Evolutionary conservation across 2,113 vertebrate genomes (phyloP).

Genomic region (Sceloporus tristichus): DNA sequence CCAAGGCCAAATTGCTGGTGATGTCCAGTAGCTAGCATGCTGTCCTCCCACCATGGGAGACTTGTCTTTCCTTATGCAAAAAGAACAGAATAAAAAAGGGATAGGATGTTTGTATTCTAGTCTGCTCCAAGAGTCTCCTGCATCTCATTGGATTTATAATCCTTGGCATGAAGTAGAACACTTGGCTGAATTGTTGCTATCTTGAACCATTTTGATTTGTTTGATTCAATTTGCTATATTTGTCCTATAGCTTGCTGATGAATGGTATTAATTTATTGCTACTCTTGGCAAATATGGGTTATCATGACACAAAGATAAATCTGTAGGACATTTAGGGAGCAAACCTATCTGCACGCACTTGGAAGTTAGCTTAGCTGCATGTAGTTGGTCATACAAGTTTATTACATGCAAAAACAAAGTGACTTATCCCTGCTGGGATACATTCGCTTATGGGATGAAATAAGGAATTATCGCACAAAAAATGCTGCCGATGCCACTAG

Average conservation of each 20-base stretch:
- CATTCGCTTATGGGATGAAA: too few species aligned
- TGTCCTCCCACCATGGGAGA: background rate
- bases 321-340: background rate
- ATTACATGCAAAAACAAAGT: background rate
- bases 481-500: too few species aligned
- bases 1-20: background rate
- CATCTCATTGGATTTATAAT: background rate
- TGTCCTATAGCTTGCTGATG: slow-evolving; percentile 16
- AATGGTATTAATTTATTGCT: slow-evolving; percentile 8
- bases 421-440: too few species aligned
- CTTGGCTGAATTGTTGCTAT: background rate
- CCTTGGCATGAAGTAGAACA: background rate
- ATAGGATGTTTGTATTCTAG: background rate
- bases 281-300: background rate
- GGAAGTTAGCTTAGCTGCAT: background rate
- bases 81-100: background rate
- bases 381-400: background rate
- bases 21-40: background rate
- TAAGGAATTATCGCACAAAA: too few species aligned
- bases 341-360: background rate
- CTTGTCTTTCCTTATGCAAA: background rate
- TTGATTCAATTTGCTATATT: background rate
- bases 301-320: background rate
- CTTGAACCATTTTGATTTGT: slow-evolving; percentile 8
- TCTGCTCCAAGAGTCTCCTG: background rate